phyloP scores from a whole-genome alignment of 2,797 vertebrate species.

The Platalea minor region DNA sequence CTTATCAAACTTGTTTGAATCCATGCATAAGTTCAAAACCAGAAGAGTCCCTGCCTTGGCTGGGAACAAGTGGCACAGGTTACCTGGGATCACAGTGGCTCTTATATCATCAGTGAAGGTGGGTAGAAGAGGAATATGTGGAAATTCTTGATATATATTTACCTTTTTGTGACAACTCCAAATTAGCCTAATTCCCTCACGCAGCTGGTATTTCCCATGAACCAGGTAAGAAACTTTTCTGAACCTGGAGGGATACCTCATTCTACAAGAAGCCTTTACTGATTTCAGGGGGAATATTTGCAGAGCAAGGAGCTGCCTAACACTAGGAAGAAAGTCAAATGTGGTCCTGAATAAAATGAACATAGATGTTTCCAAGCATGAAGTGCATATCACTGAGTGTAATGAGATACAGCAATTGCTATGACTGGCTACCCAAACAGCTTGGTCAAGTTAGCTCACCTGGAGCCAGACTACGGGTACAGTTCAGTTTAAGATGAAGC shows the following conservation, averaged over 20 bases:
- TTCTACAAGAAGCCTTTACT: not conserved
- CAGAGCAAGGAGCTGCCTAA: not conserved
- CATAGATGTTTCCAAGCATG: not conserved
- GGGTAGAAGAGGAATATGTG: not conserved
- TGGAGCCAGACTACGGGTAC: not conserved
- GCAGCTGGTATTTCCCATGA: not conserved
- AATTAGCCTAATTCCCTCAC: not conserved
- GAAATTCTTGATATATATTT: not conserved
- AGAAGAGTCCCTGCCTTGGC: not conserved
- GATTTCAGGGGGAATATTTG: not conserved
- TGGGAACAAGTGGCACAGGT: not conserved
- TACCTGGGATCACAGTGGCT: not conserved
- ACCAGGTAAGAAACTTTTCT: not conserved
- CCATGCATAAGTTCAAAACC: not conserved
- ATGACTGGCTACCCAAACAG: not conserved
- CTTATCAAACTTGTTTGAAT: not conserved
- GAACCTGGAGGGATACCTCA: not conserved
- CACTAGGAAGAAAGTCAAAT: not conserved
- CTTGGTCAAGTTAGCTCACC: not conserved
- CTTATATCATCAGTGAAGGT: not conserved
- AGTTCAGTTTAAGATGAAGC: not conserved
- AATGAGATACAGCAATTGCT: accelerated
- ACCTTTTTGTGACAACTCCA: not conserved
- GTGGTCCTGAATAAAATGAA: not conserved
- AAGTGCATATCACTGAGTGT: not conserved